Conservation (phyloP, 92 coral and sea anemone genomes). For the Epizoanthus fatuus region DNA sequence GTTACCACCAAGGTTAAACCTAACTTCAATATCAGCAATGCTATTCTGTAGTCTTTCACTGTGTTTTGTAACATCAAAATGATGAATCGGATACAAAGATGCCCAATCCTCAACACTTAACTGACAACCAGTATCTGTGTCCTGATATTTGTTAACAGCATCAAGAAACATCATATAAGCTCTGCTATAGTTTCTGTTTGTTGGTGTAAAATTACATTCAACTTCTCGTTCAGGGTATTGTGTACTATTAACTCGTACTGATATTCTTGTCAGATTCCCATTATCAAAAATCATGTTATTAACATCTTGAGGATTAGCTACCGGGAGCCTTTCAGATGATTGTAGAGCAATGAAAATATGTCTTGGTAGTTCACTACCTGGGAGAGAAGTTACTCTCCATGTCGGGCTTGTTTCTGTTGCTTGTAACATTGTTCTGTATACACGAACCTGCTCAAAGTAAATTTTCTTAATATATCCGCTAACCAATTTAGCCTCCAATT, state of each 20-base stretch:
- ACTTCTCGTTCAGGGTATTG: slow-evolving; percentile 24
- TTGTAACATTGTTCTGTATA: slow-evolving; percentile 33
- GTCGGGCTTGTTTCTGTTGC: slow-evolving; percentile 17
- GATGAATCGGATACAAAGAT: too few species aligned
- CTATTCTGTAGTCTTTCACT: too few species aligned
- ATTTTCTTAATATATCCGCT: slow-evolving; percentile 1
- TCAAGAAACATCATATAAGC: slow-evolving; percentile 28
- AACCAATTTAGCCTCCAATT: slow-evolving; percentile 11
- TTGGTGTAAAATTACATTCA: not conserved
- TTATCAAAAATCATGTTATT: slow-evolving; percentile 16
- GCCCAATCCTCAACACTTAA: too few species aligned
- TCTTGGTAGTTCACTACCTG: not conserved
- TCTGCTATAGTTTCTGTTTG: slow-evolving; percentile 4
- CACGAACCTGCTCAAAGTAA: slow-evolving; percentile 16
- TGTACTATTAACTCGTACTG: not conserved
- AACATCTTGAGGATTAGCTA: slow-evolving; percentile 7
- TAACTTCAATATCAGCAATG: too few species aligned
- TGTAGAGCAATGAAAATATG: slow-evolving; percentile 22
- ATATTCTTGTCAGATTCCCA: not conserved
- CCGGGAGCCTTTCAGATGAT: not conserved
- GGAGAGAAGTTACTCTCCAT: not conserved
- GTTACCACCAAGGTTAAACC: too few species aligned
- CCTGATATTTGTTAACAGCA: not conserved
- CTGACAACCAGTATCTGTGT: too few species aligned
- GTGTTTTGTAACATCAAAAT: too few species aligned